Percentiles rank a stretch among this genome's conserved stretches.
Conservation (phyloP, 2,888 invertebrate genomes). For the Masnerella sp. region DNA sequence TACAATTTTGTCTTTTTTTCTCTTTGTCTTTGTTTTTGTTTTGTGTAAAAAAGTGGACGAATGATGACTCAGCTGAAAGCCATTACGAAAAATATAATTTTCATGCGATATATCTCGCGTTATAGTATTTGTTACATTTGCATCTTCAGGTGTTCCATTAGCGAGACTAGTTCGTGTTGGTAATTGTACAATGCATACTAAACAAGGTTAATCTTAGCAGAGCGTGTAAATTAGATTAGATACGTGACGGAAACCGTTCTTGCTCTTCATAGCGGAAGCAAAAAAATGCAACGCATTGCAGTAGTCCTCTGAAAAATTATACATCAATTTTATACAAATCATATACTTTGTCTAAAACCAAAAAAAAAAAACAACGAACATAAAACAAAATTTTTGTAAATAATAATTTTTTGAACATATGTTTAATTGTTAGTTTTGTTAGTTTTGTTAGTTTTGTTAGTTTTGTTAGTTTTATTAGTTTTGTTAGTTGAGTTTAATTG, state of each 20-base stretch:
- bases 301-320: constrained; percentile 33
- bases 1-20: too few species aligned
- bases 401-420: too few species aligned
- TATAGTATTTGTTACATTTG: constrained; percentile 42
- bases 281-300: constrained; percentile 30
- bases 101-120: constrained; percentile 7
- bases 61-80: constrained; percentile 1
- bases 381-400: too few species aligned
- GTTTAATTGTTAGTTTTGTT: too few species aligned
- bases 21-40: too few species aligned
- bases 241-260: constrained; percentile 51
- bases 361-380: too few species aligned
- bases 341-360: too few species aligned
- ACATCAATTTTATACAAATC: constrained; percentile 26
- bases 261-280: constrained; percentile 35
- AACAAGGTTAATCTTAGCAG: constrained; percentile 61
- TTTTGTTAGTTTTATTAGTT: too few species aligned
- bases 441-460: too few species aligned
- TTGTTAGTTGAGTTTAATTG: too few species aligned
- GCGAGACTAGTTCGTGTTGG: constrained; percentile 45
- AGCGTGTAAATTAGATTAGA: constrained; percentile 63
- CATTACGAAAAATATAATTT: constrained; percentile 26
- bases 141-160: constrained; percentile 57
- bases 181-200: constrained; percentile 59
- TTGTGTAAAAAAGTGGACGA: too few species aligned